These are phyloP conservation scores for Hanleya hanleyi DNA, from an alignment of 2,888 invertebrate genomes.

Conservation along the genomic window DNA sequence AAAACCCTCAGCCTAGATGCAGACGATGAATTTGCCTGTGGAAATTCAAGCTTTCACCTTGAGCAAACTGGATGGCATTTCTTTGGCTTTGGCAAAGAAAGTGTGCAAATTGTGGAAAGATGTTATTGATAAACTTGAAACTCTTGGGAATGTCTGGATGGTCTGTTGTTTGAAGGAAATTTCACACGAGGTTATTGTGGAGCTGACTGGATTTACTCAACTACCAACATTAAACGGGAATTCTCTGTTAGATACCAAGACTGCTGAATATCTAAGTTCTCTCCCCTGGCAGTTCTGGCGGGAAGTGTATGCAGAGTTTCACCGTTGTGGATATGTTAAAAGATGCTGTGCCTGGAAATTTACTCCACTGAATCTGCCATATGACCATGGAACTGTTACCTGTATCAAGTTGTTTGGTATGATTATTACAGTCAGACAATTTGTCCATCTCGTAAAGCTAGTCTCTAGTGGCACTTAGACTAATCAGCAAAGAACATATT, in stretches of 20 bases:
- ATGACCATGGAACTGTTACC: too few relatives aligned
- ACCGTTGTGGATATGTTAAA: background rate
- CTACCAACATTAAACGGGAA: too few relatives aligned
- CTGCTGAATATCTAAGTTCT: background rate
- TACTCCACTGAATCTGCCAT: background rate
- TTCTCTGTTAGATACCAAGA: background rate
- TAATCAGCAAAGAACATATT: too few relatives aligned
- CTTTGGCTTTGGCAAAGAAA: background rate
- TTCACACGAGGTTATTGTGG: background rate
- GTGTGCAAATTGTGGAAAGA: slow-evolving; percentile 3
- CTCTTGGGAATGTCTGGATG: background rate
- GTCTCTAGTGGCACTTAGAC: too few relatives aligned
- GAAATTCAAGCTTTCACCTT: slow-evolving; percentile 1
- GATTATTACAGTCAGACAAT: too few relatives aligned
- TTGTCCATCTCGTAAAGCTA: too few relatives aligned
- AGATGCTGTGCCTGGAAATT: background rate
- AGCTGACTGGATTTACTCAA: background rate
- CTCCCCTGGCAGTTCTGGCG: slow-evolving; percentile 1
- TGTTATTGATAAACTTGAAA: background rate
- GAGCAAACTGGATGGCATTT: background rate
- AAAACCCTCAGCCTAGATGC: too few relatives aligned
- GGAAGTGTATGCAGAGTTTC: background rate
- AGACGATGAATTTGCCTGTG: slow-evolving; percentile 3
- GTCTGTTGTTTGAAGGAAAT: background rate
- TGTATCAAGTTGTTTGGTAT: too few relatives aligned